Base-by-base conservation (phyloP, 1,140 invertebrate genomes). In the Augochlora pura region DNA sequence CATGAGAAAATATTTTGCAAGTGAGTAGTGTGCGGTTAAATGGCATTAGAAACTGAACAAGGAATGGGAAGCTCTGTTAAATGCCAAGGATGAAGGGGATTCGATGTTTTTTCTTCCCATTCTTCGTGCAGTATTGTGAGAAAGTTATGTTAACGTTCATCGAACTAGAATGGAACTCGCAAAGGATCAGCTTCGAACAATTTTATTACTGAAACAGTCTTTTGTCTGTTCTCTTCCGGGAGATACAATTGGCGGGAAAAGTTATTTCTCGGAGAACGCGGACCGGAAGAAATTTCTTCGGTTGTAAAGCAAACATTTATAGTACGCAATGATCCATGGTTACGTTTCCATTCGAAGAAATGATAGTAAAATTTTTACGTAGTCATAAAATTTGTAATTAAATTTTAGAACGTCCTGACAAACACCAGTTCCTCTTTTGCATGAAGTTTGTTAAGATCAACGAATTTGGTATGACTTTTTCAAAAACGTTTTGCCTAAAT, bases 71-170 rank as follows among this genome's bases (percentile, higher is more conserved):
- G 8, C 32, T 38, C 16, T 18, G 14, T 32, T 46, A 77, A 77
- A 77, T 77, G 66, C 27, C 75, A 77, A 77, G 66, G 67, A 63
- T 70, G 49, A 42, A 77, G 18, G 42, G 1, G 16, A 63, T 52
- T 69, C 25, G 39, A 67, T 6, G 27, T 16, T 62, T 60, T 46
- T 69, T 69, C 42, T 39, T 38, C 14, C 18, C 27, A 60, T 76
- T 76, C 14, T 23, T 23, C 7, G 14, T 2, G 16, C n/a, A 9
- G 1, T 42, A 10, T 18, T 5, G 9, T 39, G 46, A 54, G 46
- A 21, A 65, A 65, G 23, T 16, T 27, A 73, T 4, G 38, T 42
- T 18, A 57, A 18, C 60, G 16, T 32, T 62, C 25, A 0, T 1
- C 12, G n/a, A 2, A 23, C 4, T 39, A 16, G 23, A 38, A 25